Base-by-base conservation (phyloP, 2,888 invertebrate genomes). In the Drosophila peninsularis region DNA sequence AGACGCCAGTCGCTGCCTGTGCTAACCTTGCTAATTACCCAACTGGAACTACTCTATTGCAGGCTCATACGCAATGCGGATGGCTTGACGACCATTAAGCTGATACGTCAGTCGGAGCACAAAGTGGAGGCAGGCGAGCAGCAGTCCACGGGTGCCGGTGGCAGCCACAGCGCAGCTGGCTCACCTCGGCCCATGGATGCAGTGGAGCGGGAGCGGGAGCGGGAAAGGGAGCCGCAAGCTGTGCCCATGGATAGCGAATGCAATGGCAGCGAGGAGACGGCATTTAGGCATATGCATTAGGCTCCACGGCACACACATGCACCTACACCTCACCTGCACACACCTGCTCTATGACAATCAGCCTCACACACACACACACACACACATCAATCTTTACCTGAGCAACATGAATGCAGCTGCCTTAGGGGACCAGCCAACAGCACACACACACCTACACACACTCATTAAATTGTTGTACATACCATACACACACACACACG, bases 51-150 rank as follows among this genome's bases (percentile, higher is more conserved):
- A 19, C 55, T 47, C 50, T 55, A 27, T 67, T 81, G 66, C 67
- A 93, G 92, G 78, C 88, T 93, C 62, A 93, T 93, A 67, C 91
- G 92, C 61, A 92, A 92, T 80, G 92, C 92, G 53, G 93, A 93
- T 81, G 92, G 92, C 10, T 66, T 93, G 57, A 93, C 92, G 30
- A 93, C 92, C 74, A 93, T 93, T 55, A 92, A 92, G 88, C 72
- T 93, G 66, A 91, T 93, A 84, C 92, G 92, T 54, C 47, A 67
- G 32, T 24, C 71, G 56, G 42, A 62, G 39, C 39, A 14, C 17
- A 45, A 52, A 14, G 37, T 30, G 37, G 62, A 71, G 30, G 67
- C 82, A 24, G 71, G 50, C 10, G 86, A 85, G n/a, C 55, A 42
- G 45, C 45, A 65, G 11, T 3, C 36, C 0, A n/a, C 70, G 62